Conservation (phyloP, 2,113 vertebrate genomes). For the Eidolon helvum region DNA sequence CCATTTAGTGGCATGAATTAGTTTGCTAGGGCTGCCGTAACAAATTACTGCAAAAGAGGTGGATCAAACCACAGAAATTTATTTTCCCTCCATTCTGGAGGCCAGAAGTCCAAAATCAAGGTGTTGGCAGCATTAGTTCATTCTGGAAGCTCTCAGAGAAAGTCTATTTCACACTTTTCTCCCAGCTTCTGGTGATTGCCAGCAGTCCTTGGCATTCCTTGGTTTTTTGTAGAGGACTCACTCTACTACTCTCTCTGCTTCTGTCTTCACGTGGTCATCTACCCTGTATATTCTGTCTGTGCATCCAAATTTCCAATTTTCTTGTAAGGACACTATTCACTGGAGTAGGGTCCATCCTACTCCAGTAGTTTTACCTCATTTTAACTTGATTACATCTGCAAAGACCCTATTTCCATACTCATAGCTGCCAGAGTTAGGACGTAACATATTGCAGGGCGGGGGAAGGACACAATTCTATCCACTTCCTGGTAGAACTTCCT, state of each 20-base stretch:
- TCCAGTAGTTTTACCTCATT: background rate
- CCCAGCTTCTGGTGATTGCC: background rate
- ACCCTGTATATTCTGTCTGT: background rate
- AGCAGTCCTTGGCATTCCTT: background rate
- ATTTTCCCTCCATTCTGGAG: background rate
- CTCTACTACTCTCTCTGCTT: background rate
- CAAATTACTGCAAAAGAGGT: background rate
- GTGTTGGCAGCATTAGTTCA: background rate
- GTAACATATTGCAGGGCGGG: background rate
- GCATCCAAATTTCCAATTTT: background rate
- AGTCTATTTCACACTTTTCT: background rate
- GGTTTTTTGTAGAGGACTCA: background rate
- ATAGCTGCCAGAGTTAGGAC: background rate
- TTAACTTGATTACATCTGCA: background rate
- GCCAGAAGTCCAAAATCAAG: background rate
- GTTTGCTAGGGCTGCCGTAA: background rate
- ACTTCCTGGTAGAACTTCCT: background rate
- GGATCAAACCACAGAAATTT: background rate
- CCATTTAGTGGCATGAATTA: background rate
- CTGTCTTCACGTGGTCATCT: background rate
- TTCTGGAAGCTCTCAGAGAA: background rate
- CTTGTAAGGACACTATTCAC: background rate
- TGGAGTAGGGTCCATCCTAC: background rate
- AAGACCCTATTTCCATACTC: background rate
- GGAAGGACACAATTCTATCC: background rate